Base-by-base conservation (phyloP, 2,888 invertebrate species). In the Sarcophaga variegata region DNA sequence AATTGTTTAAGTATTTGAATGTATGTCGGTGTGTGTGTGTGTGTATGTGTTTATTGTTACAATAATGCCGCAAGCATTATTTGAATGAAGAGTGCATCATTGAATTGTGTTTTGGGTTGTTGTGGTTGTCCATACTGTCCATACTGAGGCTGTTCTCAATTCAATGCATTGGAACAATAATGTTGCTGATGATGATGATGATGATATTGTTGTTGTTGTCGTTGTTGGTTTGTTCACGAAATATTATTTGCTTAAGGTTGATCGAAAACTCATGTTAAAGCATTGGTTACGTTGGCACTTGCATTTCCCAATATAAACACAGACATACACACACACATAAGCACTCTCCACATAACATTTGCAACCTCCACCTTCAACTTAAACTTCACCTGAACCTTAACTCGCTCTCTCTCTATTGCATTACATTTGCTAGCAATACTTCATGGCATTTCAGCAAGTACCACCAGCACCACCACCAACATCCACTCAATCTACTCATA, bases 241-340 rank as follows among this genome's bases (percentile, higher is more conserved):
- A 84, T 82, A 82, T 87, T 87, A 84, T 87, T 87, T 87, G 87
- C 87, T 84, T 84, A 79, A 79, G 76, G 87, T 82, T 87, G 67
- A 66, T 45, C 69, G 75, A 72, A 84, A 79, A 84, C 75, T 84
- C 87, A 87, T 84, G 87, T 84, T 87, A 76, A 72, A 81, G 84
- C 84, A 87, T 87, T 87, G 84, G 87, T 82, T 87, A 87, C 87
- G 84, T 84, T 87, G 79, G 81, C 87, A 84, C 87, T 87, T 87
- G 78, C 49, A 83, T 49, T 60, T 37, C 14, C 22, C 45, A 49
- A 22, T 47, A 79, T 27, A 70, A 70, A 49, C 49, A 12, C 2
- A 49, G 0, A 37, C 0, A 66, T 2, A 63, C 63, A 63, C 78
- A 60, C 17, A 66, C 17, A 81, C 20, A 49, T 27, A 64, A 47